These are phyloP conservation scores for Drosophila jambulina DNA, from an alignment of 1,140 invertebrate genomes.

Conservation along the genomic window DNA sequence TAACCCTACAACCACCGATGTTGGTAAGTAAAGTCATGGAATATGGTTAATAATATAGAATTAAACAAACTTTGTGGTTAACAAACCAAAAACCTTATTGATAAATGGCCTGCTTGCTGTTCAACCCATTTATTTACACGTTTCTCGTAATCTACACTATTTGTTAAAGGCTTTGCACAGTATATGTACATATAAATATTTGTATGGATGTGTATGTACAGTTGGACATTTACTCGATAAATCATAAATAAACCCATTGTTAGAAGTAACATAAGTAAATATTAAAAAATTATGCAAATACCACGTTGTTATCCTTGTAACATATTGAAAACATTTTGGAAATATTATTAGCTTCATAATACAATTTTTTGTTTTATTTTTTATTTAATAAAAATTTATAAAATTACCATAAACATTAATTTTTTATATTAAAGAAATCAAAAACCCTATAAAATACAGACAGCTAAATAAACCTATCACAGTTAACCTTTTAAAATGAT, in stretches of 20 bases:
- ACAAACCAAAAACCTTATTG: constrained; percentile 7
- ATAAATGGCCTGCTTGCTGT: constrained; percentile 22
- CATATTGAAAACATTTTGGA: neutral
- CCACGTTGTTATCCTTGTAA: neutral
- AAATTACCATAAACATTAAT: neutral
- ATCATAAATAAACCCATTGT: neutral
- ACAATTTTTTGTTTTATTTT: neutral
- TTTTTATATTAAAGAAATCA: no score
- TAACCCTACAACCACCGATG: neutral
- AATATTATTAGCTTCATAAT: neutral
- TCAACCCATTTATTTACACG: constrained; percentile 3
- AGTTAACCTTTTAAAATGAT: neutral
- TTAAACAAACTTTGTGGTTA: neutral
- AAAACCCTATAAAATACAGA: neutral
- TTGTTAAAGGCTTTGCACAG: constrained; percentile 5
- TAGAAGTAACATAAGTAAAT: neutral
- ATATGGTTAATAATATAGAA: neutral
- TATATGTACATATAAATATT: neutral
- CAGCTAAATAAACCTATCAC: neutral
- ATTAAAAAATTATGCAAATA: constrained; percentile 4
- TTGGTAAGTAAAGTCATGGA: constrained; percentile 8
- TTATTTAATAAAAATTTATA: neutral
- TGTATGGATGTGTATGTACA: neutral
- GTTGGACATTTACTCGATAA: constrained; percentile 1
- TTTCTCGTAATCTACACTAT: constrained; percentile 24